Conservation (phyloP, 2,888 invertebrate species). For the Xanthorhoe designata region DNA sequence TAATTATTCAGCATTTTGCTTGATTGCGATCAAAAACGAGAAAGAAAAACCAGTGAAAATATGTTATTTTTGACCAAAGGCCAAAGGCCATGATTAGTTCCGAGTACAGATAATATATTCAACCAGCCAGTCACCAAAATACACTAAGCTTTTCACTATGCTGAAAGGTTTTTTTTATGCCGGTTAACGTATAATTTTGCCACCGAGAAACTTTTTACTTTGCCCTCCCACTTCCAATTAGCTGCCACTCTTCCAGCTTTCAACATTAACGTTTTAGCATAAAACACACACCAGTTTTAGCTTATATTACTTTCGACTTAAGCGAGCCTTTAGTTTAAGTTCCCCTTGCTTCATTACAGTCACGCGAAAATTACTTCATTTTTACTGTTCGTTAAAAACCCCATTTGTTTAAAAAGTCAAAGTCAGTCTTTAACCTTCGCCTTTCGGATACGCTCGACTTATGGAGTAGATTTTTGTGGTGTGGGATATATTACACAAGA, state of each 20-base stretch:
- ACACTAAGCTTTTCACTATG: constrained; percentile 27
- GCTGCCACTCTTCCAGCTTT: constrained; percentile 50
- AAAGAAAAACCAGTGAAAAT: no score
- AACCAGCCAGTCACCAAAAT: constrained; percentile 20
- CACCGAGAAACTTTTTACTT: constrained; percentile 48
- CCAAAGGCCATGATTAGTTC: no score
- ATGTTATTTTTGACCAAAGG: no score
- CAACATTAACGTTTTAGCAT: constrained; percentile 54
- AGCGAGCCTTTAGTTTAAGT: constrained; percentile 23
- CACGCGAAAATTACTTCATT: constrained; percentile 9
- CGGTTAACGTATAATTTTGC: constrained; percentile 38
- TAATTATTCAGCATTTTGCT: no score
- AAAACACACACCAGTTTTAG: constrained; percentile 45
- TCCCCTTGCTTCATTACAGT: constrained; percentile 22
- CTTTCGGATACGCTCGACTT: neutral
- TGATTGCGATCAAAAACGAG: no score
- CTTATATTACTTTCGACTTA: constrained; percentile 26
- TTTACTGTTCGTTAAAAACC: neutral
- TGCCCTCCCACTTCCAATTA: constrained; percentile 45
- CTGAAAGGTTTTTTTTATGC: constrained; percentile 35
- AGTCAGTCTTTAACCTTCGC: neutral
- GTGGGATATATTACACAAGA: neutral
- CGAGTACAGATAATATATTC: constrained; percentile 7
- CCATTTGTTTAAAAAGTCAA: neutral
- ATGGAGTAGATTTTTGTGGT: neutral